Evolutionary conservation across 2,888 invertebrate genomes (phyloP), one percentile per base, ranked within the genome.

Genomic region (Drosophila picticornis): DNA sequence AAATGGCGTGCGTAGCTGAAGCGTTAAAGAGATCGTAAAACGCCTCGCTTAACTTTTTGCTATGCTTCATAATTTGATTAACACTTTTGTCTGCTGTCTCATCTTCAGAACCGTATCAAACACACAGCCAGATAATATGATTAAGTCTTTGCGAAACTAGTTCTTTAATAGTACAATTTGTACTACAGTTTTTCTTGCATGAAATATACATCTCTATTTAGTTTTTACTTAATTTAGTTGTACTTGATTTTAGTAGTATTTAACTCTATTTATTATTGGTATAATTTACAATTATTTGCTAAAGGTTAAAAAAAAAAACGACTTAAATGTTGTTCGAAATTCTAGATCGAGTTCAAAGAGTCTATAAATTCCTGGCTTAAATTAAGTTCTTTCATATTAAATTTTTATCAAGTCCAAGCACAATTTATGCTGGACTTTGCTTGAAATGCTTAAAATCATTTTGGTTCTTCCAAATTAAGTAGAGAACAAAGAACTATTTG

Each of bases 1-100:
- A 72, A 78, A 81, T 90, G 79, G 85, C 91, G 88, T 91, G 91
- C 91, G 91, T 88, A 91, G 81, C 88, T 90, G 84, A 80, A 84
- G 91, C 90, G 88, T 91, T 88, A 83, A 86, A 89, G 81, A 82
- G 82, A 77, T 86, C 77, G 55, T 86, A 83, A 83, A 86, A 86
- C 70, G 85, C 63, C 77, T 90, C 77, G 90, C 68, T 85, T 71
- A 85, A 66, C 86, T 72, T 53, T 62, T 67, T 69, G 68, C 75
- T 61, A 51, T 88, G 82, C 75, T 74, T 72, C 77, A 61, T 88
- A 88, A 90, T 85, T 85, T 90, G 88, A 85, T 85, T 85, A 90
- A 90, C 85, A 90, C 85, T 75, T 90, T 58, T 71, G 60, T 2
- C 32, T 29, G 61, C 48, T 29, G 50, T 40, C 19, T 38, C 58